Percentiles rank a stretch among this genome's conserved stretches.
Conservation (phyloP, 2,797 vertebrate species). For the Emydoidea blandingii region DNA sequence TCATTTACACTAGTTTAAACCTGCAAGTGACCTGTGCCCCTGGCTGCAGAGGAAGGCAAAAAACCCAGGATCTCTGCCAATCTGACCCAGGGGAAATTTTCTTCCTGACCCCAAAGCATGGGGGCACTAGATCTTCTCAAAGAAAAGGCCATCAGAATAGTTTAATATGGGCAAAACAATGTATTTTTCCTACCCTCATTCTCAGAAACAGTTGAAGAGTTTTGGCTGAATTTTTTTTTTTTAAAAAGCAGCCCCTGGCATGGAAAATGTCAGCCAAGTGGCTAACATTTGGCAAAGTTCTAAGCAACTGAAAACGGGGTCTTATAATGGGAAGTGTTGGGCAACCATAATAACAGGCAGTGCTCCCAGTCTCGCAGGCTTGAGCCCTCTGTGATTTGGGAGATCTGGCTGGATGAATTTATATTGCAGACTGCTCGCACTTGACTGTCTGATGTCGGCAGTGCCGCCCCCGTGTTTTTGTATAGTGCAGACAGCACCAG, state of each 20-base stretch:
- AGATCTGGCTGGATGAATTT: fast-evolving
- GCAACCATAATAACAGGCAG: no score
- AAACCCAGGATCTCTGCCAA: no score
- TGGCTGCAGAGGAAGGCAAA: no score
- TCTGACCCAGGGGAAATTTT: no score
- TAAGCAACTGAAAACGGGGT: neutral
- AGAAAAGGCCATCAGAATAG: no score
- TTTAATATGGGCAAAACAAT: no score
- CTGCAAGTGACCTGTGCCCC: no score
- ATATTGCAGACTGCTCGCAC: neutral
- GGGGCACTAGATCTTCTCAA: no score
- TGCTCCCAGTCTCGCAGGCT: neutral
- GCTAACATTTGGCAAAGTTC: neutral
- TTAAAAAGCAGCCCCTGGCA: no score
- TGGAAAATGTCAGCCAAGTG: neutral
- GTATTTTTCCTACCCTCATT: neutral
- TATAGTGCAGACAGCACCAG: neutral
- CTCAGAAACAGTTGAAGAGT: neutral
- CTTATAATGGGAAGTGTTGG: neutral
- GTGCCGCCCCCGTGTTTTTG: no score
- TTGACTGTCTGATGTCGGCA: neutral
- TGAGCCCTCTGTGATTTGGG: neutral
- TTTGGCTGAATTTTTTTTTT: neutral
- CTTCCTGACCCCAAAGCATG: no score
- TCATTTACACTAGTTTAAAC: no score